Percentiles rank a stretch among this genome's conserved stretches.
phyloP scores from a whole-genome alignment of 1,140 invertebrate genomes.

The Holcopasites calliopsidis region DNA sequence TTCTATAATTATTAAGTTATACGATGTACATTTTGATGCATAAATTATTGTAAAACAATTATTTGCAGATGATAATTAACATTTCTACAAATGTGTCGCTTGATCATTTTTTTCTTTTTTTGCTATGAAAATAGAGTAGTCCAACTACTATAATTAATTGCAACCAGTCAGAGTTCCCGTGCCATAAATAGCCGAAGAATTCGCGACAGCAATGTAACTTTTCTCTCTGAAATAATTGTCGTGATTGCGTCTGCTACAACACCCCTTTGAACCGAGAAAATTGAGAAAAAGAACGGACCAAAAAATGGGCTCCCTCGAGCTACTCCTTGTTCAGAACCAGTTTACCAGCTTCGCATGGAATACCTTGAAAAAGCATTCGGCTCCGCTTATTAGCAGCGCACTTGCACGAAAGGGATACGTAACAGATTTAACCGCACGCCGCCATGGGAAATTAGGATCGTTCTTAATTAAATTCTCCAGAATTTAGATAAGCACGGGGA shows the following conservation, averaged over 20 bases:
- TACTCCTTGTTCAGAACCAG: not conserved
- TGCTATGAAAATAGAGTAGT: not conserved
- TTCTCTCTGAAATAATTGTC: not conserved
- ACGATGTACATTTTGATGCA: no score
- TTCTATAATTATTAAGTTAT: not conserved
- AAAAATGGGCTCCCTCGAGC: not conserved
- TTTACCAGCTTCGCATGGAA: not conserved
- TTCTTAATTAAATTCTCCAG: not conserved
- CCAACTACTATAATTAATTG: not conserved
- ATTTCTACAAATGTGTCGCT: not conserved
- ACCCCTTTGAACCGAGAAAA: not conserved
- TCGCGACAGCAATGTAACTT: not conserved
- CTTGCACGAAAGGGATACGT: conserved; percentile 22
- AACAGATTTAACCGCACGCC: not conserved
- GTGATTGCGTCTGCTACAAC: not conserved
- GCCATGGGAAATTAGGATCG: not conserved
- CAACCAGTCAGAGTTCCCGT: no score
- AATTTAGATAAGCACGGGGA: not conserved
- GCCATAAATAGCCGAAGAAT: not conserved
- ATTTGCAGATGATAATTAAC: not conserved
- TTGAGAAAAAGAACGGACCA: not conserved
- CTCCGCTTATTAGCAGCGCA: not conserved
- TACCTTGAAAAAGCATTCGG: conserved; percentile 36
- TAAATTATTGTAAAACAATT: not conserved
- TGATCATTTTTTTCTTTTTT: no score